A percentile compares a stretch with the other conserved stretches of the same genome.
These are phyloP conservation scores for Holothuria leucospilota DNA, from an alignment of 53 echinoderm and acorn worm genomes.

Conservation along the genomic window DNA sequence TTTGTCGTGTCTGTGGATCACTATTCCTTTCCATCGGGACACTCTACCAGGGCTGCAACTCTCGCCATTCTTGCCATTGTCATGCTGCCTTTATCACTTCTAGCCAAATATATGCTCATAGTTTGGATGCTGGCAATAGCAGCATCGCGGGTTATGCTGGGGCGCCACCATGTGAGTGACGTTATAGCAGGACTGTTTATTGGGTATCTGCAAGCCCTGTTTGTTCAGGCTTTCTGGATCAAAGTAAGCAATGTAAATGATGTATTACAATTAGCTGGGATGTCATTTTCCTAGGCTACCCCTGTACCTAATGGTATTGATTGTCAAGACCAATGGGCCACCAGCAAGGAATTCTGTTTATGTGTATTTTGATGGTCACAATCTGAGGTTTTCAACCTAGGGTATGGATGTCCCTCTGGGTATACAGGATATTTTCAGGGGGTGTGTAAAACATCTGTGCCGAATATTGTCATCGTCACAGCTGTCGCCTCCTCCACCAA, in stretches of 20 bases:
- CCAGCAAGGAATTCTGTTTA: too few species aligned
- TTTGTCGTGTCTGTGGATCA: slow-evolving; percentile 82
- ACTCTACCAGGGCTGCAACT: slow-evolving; percentile 88
- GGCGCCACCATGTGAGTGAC: slow-evolving; percentile 88
- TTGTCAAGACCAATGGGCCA: too few species aligned
- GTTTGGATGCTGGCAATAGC: slow-evolving; percentile 70
- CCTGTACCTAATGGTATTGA: too few species aligned
- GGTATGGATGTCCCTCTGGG: too few species aligned
- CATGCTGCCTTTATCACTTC: slow-evolving; percentile 4
- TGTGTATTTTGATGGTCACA: too few species aligned
- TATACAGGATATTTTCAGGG: too few species aligned
- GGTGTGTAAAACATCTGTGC: too few species aligned
- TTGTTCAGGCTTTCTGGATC: slow-evolving; percentile 72
- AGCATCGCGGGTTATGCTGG: slow-evolving; percentile 76
- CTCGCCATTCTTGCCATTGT: slow-evolving; percentile 51
- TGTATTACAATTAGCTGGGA: slow-evolving; percentile 22
- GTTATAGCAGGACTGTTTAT: slow-evolving; percentile 81
- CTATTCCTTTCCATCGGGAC: slow-evolving; percentile 97
- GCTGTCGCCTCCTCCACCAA: too few species aligned
- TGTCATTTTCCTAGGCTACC: too few species aligned
- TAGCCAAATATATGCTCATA: neutral
- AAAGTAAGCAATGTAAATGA: slow-evolving; percentile 24
- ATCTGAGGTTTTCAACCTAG: too few species aligned
- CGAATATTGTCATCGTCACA: too few species aligned
- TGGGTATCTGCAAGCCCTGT: slow-evolving; percentile 74